Base-by-base conservation (phyloP, 2,797 vertebrate genomes). In the Epinephelus awoara region DNA sequence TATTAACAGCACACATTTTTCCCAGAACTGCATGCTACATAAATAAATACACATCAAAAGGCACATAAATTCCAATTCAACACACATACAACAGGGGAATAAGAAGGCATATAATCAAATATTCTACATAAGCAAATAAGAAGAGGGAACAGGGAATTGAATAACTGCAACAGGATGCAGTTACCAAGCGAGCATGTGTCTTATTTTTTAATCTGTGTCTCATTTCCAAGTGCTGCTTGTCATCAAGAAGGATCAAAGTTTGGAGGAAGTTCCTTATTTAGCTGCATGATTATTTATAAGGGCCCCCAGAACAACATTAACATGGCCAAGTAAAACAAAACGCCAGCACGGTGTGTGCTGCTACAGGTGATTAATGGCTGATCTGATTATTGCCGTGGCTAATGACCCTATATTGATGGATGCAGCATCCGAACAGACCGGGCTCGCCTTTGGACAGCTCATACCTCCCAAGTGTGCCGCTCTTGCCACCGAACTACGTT, bases 191-290 rank as follows among this genome's bases (percentile, higher is more conserved):
- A 50, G 18, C 8, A 47, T 54, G 44, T 23, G 51, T 54, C 59
- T 59, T 6, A 14, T 67, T 65, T 27, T 34, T 62, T 23, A 55
- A 29, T 44, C 51, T 72, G 38, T 54, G 42, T 54, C 40, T 80
- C 63, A 65, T 81, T 74, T 69, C 13, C 42, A 29, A 56, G 29
- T 17, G 2, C 47, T 47, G 64, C 29, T 42, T 63, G 66, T 79
- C 29, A 82, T 79, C 62, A 77, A n/a, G 21, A 44, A 70, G 46
- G 56, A 86, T 84, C 83, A 86, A 80, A 87, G 85, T 86, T 87
- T 27, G 69, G 10, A 72, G 27, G 46, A 58, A 78, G 68, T 23
- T 56, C 40, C 29, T 66, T 18, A 67, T 79, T 84, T 72, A 68
- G 42, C 75, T n/a, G 61, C 65, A 54, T 54, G 9, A 72, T 76